Evolutionary conservation across 2,888 invertebrate genomes (phyloP), one percentile per base, ranked within the genome.

Genomic region (Odontocerum albicorne): DNA sequence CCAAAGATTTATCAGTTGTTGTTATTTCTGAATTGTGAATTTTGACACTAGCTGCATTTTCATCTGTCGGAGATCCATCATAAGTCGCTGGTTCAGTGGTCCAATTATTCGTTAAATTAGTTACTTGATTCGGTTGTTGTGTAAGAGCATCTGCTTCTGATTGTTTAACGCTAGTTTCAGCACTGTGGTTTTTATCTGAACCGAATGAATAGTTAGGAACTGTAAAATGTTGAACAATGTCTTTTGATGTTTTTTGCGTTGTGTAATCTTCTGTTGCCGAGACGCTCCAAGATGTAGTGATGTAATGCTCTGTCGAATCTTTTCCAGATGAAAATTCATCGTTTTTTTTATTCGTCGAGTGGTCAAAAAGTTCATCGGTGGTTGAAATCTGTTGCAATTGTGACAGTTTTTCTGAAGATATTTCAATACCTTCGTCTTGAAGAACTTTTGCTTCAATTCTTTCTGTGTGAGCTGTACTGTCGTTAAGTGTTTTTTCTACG

Each of bases 241-340:
- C 27, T 44, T 21, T 16, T 20, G 27, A 22, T 33, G 35, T 12
- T 51, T 51, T 44, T 44, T 33, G 13, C 15, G 44, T 53, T 47
- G 40, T 21, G 21, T 42, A 47, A 53, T 53, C 40, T 40, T 53
- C 42, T 38, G 35, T 51, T 38, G 36, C 22, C 16, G 42, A 40
- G n/a, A 19, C 38, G 27, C 39, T 22, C 7, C 16, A 15, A 39
- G 27, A 36, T 13, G 45, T 20, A 20, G 39, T 52, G 38, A 45
- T 32, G 52, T 36, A 27, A 31, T n/a, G 19, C 15, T 20, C 21
- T 12, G 17, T 42, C 45, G 35, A 35, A 55, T 49, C 39, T 57
- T 52, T 55, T 55, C 60, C 55, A 52, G 49, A 55, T 45, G 49
- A 21, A 27, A 49, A 53, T 19, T 44, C 47, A 45, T 44, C 35